A percentile compares a stretch with the other conserved stretches of the same genome.
These are phyloP conservation scores for Bettongia penicillata DNA, from an alignment of 2,113 vertebrate genomes.

Conservation along the genomic window DNA sequence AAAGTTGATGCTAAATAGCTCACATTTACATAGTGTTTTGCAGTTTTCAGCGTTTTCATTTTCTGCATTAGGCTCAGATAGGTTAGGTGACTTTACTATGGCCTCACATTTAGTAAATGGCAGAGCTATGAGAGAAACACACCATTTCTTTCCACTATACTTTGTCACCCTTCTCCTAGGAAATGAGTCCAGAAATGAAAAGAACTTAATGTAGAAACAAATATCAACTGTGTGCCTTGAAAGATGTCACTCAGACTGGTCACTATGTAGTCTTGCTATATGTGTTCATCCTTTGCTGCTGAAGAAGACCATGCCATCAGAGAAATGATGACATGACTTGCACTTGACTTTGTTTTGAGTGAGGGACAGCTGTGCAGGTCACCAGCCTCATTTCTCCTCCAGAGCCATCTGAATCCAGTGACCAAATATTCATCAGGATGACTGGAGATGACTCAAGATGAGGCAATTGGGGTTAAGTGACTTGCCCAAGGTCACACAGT, in stretches of 20 bases:
- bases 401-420: too few species aligned
- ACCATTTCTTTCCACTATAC: neutral
- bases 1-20: neutral
- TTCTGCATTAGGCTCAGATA: neutral
- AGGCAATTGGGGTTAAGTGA: too few species aligned
- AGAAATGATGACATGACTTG: too few species aligned
- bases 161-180: neutral
- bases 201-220: neutral
- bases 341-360: too few species aligned
- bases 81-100: neutral
- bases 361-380: too few species aligned
- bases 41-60: neutral
- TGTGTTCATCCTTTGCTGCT: too few species aligned
- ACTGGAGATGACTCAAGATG: too few species aligned
- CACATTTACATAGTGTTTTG: neutral
- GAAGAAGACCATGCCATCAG: too few species aligned
- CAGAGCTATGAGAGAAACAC: neutral
- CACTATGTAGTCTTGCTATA: neutral
- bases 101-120: neutral
- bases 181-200: neutral
- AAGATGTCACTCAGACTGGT: neutral
- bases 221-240: neutral
- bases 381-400: too few species aligned
- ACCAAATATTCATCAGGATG: too few species aligned
- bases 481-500: too few species aligned